Evolutionary conservation across 2,888 invertebrate species (phyloP), one percentile per base, ranked within the genome.

Genomic region (Steromphala cineraria): DNA sequence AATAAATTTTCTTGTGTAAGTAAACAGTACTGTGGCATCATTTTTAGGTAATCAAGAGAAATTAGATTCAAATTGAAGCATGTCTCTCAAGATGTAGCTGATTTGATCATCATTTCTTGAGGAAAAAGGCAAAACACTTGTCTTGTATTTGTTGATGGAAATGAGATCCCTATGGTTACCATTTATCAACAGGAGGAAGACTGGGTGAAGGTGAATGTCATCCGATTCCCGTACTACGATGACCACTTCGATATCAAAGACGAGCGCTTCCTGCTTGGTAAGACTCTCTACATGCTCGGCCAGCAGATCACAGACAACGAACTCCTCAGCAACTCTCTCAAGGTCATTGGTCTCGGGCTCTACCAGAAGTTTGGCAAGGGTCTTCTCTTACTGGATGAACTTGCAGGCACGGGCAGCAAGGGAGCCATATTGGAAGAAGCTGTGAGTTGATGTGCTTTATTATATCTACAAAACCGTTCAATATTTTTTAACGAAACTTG

Each of bases 211-310:
- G 96, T 98, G 0, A 95, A 95, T 81, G 98, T 95, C 92, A 90
- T 99, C 55, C 95, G 96, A 89, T 97, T 98, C 92, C 96, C 96
- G 0, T 97, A 95, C 92, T 96, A 96, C 94, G 98, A 98, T 94
- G 96, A 97, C 90, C 98, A 98, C 93, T 97, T 98, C 94, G 98
- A 98, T 93, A 94, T 98, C 24, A 95, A 93, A 82, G 96, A 97
- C 86, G 95, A 96, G 7, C 93, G 95, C 36, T 95, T 95, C 90
- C 94, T 97, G 56, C 94, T 97, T 75, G 98, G 98, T 0, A 98
- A 98, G 94, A 97, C 97, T 1, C 94, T 98, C 76, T 87, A 87
- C 36, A 82, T 89, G 78, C 81, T 94, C 10, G 91, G 93, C 0
- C 82, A 56, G 75, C 75, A 13, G 55, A 78, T 78, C 78, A 75